Evolutionary conservation across 1,140 invertebrate genomes (phyloP).

Genomic region (Neodiprion lecontei): DNA sequence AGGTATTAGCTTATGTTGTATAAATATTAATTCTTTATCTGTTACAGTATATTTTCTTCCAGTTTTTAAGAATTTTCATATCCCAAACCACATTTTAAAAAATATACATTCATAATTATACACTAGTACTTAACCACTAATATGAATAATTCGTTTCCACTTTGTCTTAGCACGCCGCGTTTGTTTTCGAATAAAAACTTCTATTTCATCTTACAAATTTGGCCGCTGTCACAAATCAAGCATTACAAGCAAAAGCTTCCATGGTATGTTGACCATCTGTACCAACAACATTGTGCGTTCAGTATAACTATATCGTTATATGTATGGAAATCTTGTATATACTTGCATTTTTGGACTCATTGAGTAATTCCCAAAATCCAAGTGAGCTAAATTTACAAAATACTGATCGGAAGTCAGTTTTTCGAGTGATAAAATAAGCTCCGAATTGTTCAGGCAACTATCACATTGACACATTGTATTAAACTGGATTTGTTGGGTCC

Average conservation of each 20-base stretch:
- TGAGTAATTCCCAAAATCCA: not conserved
- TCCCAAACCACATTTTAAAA: not conserved
- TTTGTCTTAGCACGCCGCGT: not conserved
- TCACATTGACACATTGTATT: not conserved
- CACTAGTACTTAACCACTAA: not conserved
- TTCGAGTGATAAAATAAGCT: too few relatives aligned
- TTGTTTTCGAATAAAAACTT: not conserved
- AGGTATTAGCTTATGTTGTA: not conserved
- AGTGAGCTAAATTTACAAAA: not conserved
- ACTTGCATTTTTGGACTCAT: not conserved
- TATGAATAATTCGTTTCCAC: not conserved
- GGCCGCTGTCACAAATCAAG: not conserved
- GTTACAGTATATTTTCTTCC: too few relatives aligned
- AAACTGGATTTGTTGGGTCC: not conserved
- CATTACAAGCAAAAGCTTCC: not conserved
- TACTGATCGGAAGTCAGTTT: not conserved
- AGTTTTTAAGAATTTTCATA: not conserved
- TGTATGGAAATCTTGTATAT: not conserved
- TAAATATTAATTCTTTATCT: too few relatives aligned
- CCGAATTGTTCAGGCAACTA: too few relatives aligned
- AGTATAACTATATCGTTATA: not conserved
- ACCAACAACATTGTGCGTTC: not conserved
- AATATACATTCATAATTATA: not conserved
- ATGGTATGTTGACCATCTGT: not conserved
- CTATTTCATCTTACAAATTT: not conserved